A percentile compares a stretch with the other conserved stretches of the same genome.
Evolutionary conservation across 2,113 vertebrate genomes (phyloP).

Genomic region (Apodemus speciosus): DNA sequence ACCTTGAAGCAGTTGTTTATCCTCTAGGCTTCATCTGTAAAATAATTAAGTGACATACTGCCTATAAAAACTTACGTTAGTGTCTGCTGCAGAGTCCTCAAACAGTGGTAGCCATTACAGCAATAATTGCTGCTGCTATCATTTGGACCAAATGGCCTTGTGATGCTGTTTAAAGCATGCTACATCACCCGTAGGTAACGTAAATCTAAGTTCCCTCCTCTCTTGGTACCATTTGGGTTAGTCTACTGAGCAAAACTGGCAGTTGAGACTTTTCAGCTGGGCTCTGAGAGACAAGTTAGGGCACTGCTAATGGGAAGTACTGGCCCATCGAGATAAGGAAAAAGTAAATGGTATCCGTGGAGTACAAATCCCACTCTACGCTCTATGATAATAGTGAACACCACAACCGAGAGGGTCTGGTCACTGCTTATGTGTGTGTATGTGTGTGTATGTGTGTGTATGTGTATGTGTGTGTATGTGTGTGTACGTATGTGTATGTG

Average conservation of each 20-base stretch:
- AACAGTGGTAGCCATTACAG: conserved; percentile 42
- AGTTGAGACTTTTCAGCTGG: conserved; percentile 12
- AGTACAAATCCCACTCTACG: neutral
- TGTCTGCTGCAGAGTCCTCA: conserved; percentile 21
- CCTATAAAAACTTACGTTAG: conserved; percentile 12
- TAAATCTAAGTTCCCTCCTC: conserved; percentile 20
- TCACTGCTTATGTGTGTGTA: neutral
- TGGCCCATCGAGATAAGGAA: neutral
- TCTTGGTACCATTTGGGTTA: neutral
- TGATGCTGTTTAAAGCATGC: neutral
- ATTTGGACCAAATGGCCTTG: neutral
- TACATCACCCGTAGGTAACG: neutral
- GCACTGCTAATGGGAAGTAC: conserved; percentile 16
- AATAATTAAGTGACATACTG: conserved; percentile 49
- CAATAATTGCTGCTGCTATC: conserved; percentile 35
- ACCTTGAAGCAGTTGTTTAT: conserved; percentile 49
- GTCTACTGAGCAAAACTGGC: conserved; percentile 15
- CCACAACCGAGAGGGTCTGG: neutral
- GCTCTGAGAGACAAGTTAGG: neutral
- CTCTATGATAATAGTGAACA: neutral
- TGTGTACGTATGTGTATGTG: neutral
- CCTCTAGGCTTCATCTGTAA: conserved; percentile 24
- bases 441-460: too few relatives aligned
- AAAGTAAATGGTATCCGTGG: conserved; percentile 10
- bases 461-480: neutral